Evolutionary conservation across 64 coral and sea anemone genomes (phyloP), one percentile per base, ranked within the genome.

Genomic region (Hydrozoanthus tunicans): DNA sequence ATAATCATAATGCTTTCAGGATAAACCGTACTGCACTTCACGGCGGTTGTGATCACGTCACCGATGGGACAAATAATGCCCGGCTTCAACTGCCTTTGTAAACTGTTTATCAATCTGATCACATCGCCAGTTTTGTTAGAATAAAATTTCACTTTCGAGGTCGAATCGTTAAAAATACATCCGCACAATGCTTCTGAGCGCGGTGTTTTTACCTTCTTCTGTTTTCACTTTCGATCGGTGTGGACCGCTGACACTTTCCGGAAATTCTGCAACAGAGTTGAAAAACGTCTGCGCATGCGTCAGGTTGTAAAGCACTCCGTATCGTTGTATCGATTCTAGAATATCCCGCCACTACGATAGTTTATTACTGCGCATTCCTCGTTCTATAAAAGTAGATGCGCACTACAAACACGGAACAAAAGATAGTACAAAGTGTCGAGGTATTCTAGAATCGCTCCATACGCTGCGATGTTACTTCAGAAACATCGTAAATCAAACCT

Each of bases 191-290:
- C 15, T 17, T 24, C 4, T 24, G 17, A 71, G 43, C 63, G 51
- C 63, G 62, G 81, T 84, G 63, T 52, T 84, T 84, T 70, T 52
- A 43, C 81, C 53, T 57, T 43, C 32, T 83, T 64, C 23, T 66
- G 81, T 83, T 84, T 84, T 84, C 81, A 53, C 81, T 84, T 84
- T 84, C 81, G 62, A 56, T 84, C 52, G 81, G 81, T 69, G 17
- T 5, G 1, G 13, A 66, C 81, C 81, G 81, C 81, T 84, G 81
- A 84, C 81, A 54, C 43, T 56, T 79, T 62, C 62, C 13, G 43
- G 81, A 83, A 83, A 26, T 65, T 14, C 10, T 2, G n/a, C 10
- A 15, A 43, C 32, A 43, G 32, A 43, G 32, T 2, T 43, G 32
- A 43, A 43, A 43, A 43, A 43, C 32, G 32, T 43, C 32, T 43